Evolutionary conservation across 2,888 invertebrate genomes (phyloP), one percentile per base, ranked within the genome.

Genomic region (Sycophila texana): DNA sequence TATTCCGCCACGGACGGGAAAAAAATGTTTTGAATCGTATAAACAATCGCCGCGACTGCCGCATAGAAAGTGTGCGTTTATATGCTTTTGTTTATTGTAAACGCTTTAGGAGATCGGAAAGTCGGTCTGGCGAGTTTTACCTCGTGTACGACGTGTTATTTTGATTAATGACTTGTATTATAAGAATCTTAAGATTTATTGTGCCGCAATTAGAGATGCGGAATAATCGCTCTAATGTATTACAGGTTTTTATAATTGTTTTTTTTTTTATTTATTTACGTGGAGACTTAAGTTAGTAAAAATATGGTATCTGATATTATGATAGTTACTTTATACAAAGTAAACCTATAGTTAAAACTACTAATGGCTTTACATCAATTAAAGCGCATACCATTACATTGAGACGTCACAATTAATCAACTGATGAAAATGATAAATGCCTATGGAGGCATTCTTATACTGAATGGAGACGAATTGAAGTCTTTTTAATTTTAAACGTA

Each of bases 91-190:
- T 63, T 73, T 73, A 63, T 73, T 73, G 53, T 73, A 73, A 73
- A 73, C 39, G 53, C 53, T 63, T 73, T 63, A 61, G 72, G 61
- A 73, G 26, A 51, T 51, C 53, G 55, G 53, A 49, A 71, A 71
- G 60, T 22, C 20, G 39, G 18, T 51, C 26, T 30, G 20, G 39
- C 18, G 61, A 51, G 10, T 51, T 55, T 20, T 73, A 39, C 39
- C 55, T 63, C 30, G 30, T 63, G 10, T 30, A 63, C 73, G 63
- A 55, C 30, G 73, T 73, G 73, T 63, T 63, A 63, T 63, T 65
- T 74, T 74, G 73, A 74, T 74, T 74, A 74, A 74, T 53, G 73
- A 65, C 51, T 74, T 65, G 47, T 65, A 51, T 39, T 72, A 65
- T 20, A 14, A 39, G 39, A 65, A 74, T 65, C 51, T 14, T 10